Evolutionary conservation across 2,113 vertebrate genomes (phyloP).

Genomic region (Spheniscus mendiculus): DNA sequence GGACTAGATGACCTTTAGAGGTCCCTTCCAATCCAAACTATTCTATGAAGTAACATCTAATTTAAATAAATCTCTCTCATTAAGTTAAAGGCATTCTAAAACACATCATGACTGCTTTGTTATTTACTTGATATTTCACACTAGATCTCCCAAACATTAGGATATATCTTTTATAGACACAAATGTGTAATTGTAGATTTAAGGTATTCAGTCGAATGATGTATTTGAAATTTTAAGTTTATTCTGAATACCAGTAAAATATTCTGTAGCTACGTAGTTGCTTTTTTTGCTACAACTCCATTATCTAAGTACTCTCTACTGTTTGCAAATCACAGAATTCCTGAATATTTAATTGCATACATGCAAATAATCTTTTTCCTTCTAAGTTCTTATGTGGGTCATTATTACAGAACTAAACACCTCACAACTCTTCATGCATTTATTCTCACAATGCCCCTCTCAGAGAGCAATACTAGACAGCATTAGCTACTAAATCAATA

Average conservation of each 20-base stretch:
- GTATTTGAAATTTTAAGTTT: neutral
- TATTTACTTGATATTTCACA: neutral
- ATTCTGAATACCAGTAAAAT: neutral
- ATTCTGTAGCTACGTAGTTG: neutral
- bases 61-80: constrained; percentile 15
- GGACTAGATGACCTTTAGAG: too few relatives aligned
- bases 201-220: neutral
- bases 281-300: neutral
- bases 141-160: neutral
- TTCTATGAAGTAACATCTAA: neutral
- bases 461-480: neutral
- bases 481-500: neutral
- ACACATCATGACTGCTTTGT: neutral
- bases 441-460: neutral
- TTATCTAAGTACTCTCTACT: neutral
- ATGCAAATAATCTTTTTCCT: neutral
- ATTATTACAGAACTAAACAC: neutral
- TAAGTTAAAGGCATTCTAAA: constrained; percentile 5
- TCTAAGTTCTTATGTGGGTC: neutral
- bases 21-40: too few relatives aligned
- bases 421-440: neutral
- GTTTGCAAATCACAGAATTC: neutral
- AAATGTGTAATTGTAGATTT: neutral
- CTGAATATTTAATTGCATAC: neutral
- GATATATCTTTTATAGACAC: neutral